phyloP scores from a whole-genome alignment of 2,113 vertebrate genomes.

The Pluvialis apricaria region DNA sequence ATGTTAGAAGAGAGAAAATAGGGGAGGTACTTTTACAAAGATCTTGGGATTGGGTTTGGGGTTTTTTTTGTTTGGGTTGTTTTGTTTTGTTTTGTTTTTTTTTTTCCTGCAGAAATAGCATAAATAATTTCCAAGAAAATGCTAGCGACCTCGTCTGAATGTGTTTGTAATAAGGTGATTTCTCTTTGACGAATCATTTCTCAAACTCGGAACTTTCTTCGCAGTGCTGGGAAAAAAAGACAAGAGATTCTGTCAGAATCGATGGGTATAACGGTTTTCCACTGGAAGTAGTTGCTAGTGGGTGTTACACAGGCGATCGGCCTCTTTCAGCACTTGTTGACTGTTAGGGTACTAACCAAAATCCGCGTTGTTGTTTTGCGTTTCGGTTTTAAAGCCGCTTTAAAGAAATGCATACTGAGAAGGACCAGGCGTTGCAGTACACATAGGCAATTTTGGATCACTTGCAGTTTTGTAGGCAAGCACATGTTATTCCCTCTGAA shows the following conservation, averaged over 20 bases:
- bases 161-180: background rate
- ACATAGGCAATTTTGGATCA: background rate
- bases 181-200: background rate
- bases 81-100: too few relatives aligned
- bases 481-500: background rate
- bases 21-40: background rate
- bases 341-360: background rate
- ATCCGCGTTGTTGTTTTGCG: background rate
- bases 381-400: background rate
- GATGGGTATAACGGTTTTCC: background rate
- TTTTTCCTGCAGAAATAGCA: background rate
- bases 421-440: background rate
- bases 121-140: background rate
- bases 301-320: background rate
- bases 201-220: background rate
- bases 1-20: background rate
- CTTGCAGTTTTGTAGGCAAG: background rate
- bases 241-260: background rate
- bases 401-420: background rate
- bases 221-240: background rate
- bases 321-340: slow-evolving; percentile 66
- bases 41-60: background rate
- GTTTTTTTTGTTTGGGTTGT: background rate
- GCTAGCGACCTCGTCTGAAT: background rate
- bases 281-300: background rate